A percentile compares a stretch with the other conserved stretches of the same genome.
Evolutionary conservation across 2,888 invertebrate species (phyloP).

Genomic region (Agrilus cyanescens): DNA sequence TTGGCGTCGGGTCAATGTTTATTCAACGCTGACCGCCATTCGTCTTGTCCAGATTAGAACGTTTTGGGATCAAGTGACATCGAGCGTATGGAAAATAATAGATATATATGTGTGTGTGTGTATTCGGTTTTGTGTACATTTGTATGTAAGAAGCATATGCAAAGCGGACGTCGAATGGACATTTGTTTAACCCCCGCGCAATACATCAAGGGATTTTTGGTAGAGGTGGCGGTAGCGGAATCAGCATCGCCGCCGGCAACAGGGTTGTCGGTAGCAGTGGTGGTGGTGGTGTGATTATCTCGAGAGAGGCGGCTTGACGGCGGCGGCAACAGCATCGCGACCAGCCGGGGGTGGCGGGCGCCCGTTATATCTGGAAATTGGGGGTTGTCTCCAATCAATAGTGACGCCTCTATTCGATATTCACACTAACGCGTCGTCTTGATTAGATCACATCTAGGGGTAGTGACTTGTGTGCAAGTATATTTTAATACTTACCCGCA

Average conservation of each 20-base stretch:
- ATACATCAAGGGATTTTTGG: conserved; percentile 35
- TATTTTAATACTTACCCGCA: too few relatives aligned
- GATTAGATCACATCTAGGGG: too few relatives aligned
- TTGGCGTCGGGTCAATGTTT: conserved; percentile 7
- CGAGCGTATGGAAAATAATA: conserved; percentile 9
- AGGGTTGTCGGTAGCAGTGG: conserved; percentile 1
- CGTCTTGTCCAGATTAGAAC: conserved; percentile 11
- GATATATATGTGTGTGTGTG: conserved; percentile 12
- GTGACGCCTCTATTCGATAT: too few relatives aligned
- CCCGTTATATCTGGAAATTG: too few relatives aligned
- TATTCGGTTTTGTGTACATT: conserved; percentile 26
- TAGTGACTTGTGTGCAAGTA: too few relatives aligned
- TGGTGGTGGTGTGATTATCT: neutral
- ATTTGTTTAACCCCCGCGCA: conserved; percentile 32
- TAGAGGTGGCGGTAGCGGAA: conserved; percentile 17
- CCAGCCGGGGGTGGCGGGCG: neutral
- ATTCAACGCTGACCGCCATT: conserved; percentile 12
- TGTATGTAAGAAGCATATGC: conserved; percentile 33
- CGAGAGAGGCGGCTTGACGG: conserved; percentile 5
- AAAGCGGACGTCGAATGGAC: conserved; percentile 32
- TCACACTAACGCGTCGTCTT: too few relatives aligned
- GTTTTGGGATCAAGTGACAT: conserved; percentile 17
- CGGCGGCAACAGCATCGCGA: neutral
- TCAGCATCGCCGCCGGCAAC: too few relatives aligned
- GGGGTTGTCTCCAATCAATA: too few relatives aligned